These are phyloP conservation scores for Sander lucioperca DNA, from an alignment of 2,113 vertebrate genomes.

Conservation along the genomic window DNA sequence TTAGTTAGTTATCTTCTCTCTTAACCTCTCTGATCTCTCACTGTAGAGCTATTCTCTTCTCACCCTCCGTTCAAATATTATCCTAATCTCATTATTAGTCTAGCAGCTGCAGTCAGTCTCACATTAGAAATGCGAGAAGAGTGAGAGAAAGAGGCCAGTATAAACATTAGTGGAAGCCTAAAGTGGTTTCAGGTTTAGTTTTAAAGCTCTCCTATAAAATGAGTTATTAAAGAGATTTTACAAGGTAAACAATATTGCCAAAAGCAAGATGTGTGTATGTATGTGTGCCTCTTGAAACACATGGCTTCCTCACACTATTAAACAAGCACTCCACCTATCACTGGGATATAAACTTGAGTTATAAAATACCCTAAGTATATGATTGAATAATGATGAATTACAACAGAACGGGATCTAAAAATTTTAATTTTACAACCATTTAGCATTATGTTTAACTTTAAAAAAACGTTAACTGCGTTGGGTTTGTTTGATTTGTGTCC, in stretches of 20 bases:
- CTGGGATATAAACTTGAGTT: conserved; percentile 14
- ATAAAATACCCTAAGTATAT: not conserved
- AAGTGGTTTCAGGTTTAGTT: conserved; percentile 63
- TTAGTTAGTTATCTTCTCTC: not conserved
- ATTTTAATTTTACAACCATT: not conserved
- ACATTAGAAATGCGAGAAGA: not conserved
- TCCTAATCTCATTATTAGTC: conserved; percentile 24
- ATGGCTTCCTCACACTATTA: conserved; percentile 13
- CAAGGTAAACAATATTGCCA: conserved; percentile 62
- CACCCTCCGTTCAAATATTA: conserved; percentile 23
- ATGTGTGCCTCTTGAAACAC: conserved; percentile 46
- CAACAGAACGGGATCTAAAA: not conserved
- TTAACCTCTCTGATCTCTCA: not conserved
- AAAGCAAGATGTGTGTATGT: conserved; percentile 40
- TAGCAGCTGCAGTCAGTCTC: conserved; percentile 3
- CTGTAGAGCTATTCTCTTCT: conserved; percentile 27
- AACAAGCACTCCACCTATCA: conserved; percentile 12
- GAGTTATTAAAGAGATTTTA: conserved; percentile 62
- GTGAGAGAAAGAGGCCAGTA: conserved; percentile 4
- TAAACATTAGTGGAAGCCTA: conserved; percentile 61
- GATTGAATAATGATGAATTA: conserved; percentile 3
- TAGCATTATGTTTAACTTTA: not conserved
- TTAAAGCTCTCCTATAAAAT: conserved; percentile 51
- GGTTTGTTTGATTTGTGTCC: not conserved
- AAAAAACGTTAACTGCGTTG: not conserved